Conservation (phyloP, 2,113 vertebrate genomes). For the Sapayoa aenigma region DNA sequence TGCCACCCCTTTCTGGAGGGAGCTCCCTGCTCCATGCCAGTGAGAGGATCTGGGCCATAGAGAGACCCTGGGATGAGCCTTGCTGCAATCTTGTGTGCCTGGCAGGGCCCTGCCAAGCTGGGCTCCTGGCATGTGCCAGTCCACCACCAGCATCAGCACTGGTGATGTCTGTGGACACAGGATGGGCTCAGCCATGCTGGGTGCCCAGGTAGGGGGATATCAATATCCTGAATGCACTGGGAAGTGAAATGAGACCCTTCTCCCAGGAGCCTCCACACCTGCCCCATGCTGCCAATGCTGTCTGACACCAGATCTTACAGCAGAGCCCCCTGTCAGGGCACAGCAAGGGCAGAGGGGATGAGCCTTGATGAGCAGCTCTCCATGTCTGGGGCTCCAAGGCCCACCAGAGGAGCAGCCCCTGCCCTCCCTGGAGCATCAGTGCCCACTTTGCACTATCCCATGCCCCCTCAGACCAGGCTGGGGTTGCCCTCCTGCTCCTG, state of each 20-base stretch:
- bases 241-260: background rate
- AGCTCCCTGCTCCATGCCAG: background rate
- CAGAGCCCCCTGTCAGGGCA: background rate
- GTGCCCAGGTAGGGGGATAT: background rate
- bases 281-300: accelerated
- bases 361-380: background rate
- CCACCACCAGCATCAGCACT: background rate
- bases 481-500: background rate
- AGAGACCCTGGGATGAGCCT: background rate
- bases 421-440: accelerated
- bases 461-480: background rate
- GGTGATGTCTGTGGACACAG: background rate
- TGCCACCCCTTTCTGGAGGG: background rate
- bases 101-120: background rate
- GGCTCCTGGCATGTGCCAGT: background rate
- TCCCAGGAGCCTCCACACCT: accelerated
- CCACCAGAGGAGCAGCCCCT: background rate
- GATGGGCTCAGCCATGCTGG: background rate
- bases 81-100: background rate
- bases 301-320: background rate
- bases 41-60: background rate
- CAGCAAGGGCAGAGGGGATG: background rate
- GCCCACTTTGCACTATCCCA: background rate
- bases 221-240: background rate
- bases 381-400: accelerated